Evolutionary conservation across 2,113 vertebrate genomes (phyloP).

Genomic region (Crotalus tigris): DNA sequence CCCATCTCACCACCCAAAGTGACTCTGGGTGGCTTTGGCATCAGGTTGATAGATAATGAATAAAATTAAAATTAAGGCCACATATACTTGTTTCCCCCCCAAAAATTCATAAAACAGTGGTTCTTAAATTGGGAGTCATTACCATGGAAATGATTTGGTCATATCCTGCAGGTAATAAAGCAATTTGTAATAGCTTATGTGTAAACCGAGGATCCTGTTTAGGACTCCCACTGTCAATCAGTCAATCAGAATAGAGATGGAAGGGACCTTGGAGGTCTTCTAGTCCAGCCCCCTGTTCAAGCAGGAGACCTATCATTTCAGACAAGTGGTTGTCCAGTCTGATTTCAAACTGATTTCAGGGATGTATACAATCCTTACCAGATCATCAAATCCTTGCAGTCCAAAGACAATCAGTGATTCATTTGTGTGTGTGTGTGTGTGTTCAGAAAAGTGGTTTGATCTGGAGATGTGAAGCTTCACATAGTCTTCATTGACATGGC

Average conservation of each 20-base stretch:
- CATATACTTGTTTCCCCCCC: background rate
- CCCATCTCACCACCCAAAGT: background rate
- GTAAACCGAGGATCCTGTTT: background rate
- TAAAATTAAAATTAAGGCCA: slow-evolving; percentile 13
- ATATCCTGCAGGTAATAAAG: background rate
- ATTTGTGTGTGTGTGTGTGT: background rate
- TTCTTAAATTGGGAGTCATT: background rate
- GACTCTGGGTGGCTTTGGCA: background rate
- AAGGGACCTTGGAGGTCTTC: too few species aligned
- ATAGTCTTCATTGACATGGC: background rate
- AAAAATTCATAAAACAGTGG: background rate
- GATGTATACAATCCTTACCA: background rate
- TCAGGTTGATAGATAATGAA: background rate
- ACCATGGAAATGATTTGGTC: background rate
- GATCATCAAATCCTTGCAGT: background rate
- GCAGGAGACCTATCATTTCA: too few species aligned
- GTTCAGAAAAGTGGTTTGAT: background rate
- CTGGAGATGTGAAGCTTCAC: background rate
- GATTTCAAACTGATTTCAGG: background rate
- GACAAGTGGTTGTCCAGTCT: too few species aligned
- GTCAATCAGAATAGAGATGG: too few species aligned
- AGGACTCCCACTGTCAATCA: background rate
- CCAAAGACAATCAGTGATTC: background rate
- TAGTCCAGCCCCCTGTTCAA: too few species aligned
- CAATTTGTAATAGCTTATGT: background rate